Percentiles rank a stretch among this genome's conserved stretches.
phyloP scores from a whole-genome alignment of 35 echinoderm and acorn worm genomes.

The Acanthaster planci region DNA sequence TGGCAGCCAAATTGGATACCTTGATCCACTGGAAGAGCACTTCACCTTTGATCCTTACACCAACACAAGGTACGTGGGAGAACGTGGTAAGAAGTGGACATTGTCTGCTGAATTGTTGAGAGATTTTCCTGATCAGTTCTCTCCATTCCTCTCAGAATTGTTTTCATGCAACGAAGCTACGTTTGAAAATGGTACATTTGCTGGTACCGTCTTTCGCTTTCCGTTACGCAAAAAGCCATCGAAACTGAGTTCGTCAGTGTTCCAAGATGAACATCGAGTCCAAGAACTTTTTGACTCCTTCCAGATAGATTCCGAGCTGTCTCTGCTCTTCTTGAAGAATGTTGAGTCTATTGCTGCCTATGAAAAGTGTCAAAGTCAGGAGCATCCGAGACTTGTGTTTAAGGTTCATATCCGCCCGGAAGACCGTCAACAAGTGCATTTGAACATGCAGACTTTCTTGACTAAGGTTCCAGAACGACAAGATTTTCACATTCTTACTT shows the following conservation, averaged over 20 bases:
- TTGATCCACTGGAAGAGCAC: constrained; percentile 67
- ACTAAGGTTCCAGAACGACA: background rate
- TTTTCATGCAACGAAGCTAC: constrained; percentile 12
- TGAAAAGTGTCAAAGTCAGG: background rate
- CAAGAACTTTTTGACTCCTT: constrained; percentile 55
- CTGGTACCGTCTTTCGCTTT: constrained; percentile 84
- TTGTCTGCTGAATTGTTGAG: background rate
- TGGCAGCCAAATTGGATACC: constrained; percentile 46
- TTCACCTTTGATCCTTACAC: constrained; percentile 38
- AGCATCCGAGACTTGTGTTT: constrained; percentile 4
- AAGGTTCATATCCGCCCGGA: background rate
- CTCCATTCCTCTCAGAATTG: constrained; percentile 58
- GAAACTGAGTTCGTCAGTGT: constrained; percentile 33
- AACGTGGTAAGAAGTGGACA: background rate
- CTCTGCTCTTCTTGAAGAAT: constrained; percentile 73
- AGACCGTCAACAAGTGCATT: background rate
- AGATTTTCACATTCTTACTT: background rate
- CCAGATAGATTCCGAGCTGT: constrained; percentile 61
- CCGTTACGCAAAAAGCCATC: constrained; percentile 56
- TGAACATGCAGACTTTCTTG: background rate
- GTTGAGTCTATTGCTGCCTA: constrained; percentile 52
- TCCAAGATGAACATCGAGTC: constrained; percentile 31
- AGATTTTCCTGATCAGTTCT: constrained; percentile 61
- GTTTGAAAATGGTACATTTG: background rate
- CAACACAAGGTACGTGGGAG: background rate